phyloP scores from a whole-genome alignment of 1,140 invertebrate genomes.

The Zophobas morio region DNA sequence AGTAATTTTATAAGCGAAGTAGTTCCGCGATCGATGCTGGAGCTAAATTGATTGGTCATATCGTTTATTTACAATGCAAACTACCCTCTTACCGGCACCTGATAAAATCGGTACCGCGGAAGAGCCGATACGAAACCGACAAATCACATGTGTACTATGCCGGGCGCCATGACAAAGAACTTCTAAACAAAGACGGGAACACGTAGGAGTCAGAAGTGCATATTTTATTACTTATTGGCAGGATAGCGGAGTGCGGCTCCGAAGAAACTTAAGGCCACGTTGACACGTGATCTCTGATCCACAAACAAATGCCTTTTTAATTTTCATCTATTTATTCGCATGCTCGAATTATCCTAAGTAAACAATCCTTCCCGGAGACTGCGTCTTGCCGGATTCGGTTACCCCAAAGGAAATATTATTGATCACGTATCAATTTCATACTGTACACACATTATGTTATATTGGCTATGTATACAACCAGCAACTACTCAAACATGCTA shows the following conservation, averaged over 20 bases:
- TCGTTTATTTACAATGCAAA: constrained; percentile 46
- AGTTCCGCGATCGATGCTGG: constrained; percentile 40
- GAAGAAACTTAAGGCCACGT: constrained; percentile 16
- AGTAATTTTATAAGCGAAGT: constrained; percentile 38
- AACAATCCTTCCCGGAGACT: constrained; percentile 22
- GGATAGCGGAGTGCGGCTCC: constrained; percentile 42
- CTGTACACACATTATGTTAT: constrained; percentile 43
- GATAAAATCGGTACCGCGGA: constrained; percentile 34
- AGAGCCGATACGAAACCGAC: constrained; percentile 39
- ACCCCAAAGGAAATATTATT: constrained; percentile 43
- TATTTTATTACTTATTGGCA: constrained; percentile 62
- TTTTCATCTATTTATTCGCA: constrained; percentile 34
- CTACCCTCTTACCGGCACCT: constrained; percentile 38
- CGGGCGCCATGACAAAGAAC: constrained; percentile 51
- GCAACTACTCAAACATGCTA: constrained; percentile 24
- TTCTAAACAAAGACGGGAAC: constrained; percentile 54
- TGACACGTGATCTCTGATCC: constrained; percentile 6
- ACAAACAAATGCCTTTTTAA: constrained; percentile 38
- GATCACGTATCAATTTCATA: constrained; percentile 46
- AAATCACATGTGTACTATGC: constrained; percentile 45
- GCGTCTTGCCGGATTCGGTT: constrained; percentile 25
- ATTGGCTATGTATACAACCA: constrained; percentile 36
- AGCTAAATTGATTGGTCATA: constrained; percentile 46
- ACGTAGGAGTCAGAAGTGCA: constrained; percentile 60
- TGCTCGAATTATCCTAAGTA: constrained; percentile 34